These are phyloP conservation scores for Microchrysa polita DNA, from an alignment of 2,888 invertebrate genomes.

Conservation along the genomic window DNA sequence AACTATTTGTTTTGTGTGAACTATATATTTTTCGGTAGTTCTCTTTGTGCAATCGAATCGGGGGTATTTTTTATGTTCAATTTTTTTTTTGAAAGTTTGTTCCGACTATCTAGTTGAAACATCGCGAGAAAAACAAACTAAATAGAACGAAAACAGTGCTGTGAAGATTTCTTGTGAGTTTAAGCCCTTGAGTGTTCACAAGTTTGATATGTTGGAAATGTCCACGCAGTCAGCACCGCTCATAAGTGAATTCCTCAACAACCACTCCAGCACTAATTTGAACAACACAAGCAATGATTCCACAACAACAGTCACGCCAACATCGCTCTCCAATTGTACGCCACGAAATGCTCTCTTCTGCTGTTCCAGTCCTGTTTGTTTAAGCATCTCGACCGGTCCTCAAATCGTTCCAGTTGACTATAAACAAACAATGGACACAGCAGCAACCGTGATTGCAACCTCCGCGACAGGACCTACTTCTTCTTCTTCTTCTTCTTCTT, in stretches of 20 bases:
- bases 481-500: background rate
- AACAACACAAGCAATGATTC: slow-evolving; percentile 25
- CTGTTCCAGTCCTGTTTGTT: slow-evolving; percentile 54
- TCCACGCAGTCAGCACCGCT: slow-evolving; percentile 7
- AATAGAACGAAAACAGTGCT: slow-evolving; percentile 10
- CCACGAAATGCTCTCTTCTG: slow-evolving; percentile 63
- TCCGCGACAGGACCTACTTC: background rate
- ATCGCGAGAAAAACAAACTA: background rate
- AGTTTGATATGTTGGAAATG: background rate
- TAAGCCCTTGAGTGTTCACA: too few species aligned
- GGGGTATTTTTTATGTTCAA: too few species aligned
- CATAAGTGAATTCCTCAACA: slow-evolving; percentile 1
- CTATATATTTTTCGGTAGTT: background rate
- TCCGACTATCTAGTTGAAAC: too few species aligned
- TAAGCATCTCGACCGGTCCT: slow-evolving; percentile 51
- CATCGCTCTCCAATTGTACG: slow-evolving; percentile 62
- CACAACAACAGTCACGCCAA: background rate
- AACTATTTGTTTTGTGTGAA: background rate
- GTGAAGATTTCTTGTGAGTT: background rate
- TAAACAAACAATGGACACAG: slow-evolving; percentile 24
- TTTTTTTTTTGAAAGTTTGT: too few species aligned
- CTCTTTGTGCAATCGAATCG: slow-evolving; percentile 8
- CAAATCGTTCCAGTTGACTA: slow-evolving; percentile 52
- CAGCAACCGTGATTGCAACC: background rate
- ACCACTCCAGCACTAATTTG: slow-evolving; percentile 8